phyloP scores from a whole-genome alignment of 2,888 invertebrate species.

The Hetaerina titia region DNA sequence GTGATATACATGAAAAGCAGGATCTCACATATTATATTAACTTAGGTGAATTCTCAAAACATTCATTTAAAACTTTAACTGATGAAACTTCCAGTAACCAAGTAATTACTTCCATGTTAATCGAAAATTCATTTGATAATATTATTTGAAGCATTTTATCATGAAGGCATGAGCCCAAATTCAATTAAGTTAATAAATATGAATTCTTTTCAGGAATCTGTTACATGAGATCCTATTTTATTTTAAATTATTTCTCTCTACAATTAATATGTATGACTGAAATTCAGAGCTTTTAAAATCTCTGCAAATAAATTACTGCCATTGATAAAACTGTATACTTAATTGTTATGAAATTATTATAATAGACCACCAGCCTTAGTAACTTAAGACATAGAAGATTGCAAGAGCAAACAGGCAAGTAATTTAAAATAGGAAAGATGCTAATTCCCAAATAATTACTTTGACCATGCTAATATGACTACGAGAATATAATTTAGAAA shows the following conservation, averaged over 20 bases:
- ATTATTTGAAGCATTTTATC: too few species aligned
- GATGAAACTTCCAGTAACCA: too few species aligned
- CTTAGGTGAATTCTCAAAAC: neutral
- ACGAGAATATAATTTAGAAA: neutral
- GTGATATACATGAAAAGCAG: neutral
- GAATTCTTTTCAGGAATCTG: neutral
- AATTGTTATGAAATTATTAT: neutral
- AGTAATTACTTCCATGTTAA: too few species aligned
- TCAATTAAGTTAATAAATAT: neutral
- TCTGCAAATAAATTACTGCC: too few species aligned
- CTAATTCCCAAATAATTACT: neutral
- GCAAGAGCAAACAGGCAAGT: slow-evolving; percentile 13
- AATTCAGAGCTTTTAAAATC: too few species aligned
- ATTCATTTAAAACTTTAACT: too few species aligned
- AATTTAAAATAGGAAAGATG: neutral
- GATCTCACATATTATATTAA: neutral
- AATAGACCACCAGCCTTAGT: neutral
- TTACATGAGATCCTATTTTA: neutral
- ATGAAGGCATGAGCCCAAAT: neutral
- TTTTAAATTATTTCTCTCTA: neutral
- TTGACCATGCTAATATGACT: neutral
- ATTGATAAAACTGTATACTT: too few species aligned
- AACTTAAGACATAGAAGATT: neutral
- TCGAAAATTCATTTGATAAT: too few species aligned
- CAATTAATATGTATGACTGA: too few species aligned